Conservation (phyloP, 35 echinoderm and acorn worm species). For the Diadema setosum region DNA sequence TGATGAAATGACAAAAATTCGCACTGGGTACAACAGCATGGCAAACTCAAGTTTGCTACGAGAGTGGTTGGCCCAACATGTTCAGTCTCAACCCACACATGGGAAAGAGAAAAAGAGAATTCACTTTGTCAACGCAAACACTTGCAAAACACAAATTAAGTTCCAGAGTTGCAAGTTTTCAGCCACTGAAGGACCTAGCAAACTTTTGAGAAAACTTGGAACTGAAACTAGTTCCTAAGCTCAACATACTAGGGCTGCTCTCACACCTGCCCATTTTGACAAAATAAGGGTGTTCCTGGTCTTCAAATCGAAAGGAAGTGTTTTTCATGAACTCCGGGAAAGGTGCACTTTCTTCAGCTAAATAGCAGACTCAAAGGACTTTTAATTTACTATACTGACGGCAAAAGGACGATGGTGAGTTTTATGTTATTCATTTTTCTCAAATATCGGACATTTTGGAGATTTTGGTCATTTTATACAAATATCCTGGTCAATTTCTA, state of each 20-base stretch:
- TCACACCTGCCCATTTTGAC: conserved; percentile 28
- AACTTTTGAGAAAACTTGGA: conserved; percentile 1
- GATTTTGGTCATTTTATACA: neutral
- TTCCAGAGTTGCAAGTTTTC: neutral
- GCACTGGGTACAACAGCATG: no score
- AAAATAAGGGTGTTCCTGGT: conserved; percentile 41
- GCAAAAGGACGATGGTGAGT: neutral
- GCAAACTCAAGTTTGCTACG: no score
- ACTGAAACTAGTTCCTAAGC: conserved; percentile 24
- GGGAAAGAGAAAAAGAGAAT: no score
- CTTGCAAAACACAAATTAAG: neutral
- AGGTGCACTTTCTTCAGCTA: no score
- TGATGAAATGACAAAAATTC: no score
- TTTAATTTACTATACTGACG: no score
- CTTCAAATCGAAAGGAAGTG: no score
- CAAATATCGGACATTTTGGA: neutral
- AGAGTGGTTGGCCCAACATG: no score
- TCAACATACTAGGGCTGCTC: neutral
- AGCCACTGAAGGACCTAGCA: conserved; percentile 8
- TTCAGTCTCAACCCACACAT: no score
- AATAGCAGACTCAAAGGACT: no score
- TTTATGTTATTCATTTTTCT: neutral
- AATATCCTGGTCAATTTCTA: neutral
- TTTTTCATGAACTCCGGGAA: no score
- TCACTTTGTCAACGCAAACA: no score